Conservation (phyloP, 64 coral and sea anemone genomes). For the Actinia tenebrosa region DNA sequence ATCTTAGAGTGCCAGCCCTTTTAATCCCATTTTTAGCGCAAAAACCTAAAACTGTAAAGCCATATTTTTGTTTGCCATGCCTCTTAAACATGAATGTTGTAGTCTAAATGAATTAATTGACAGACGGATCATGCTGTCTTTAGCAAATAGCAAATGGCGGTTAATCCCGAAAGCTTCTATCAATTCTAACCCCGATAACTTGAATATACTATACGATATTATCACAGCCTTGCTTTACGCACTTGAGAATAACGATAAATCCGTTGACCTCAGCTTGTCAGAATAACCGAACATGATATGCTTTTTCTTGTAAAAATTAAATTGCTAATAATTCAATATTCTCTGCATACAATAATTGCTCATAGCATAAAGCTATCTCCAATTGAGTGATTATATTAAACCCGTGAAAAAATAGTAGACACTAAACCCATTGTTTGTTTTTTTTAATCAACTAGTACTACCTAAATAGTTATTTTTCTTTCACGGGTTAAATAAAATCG, state of each 20-base stretch:
- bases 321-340: neutral
- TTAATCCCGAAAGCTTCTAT: neutral
- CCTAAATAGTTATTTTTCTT: no score
- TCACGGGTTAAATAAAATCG: no score
- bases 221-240: neutral
- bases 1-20: no score
- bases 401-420: no score
- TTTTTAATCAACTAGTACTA: no score
- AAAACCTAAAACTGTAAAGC: no score
- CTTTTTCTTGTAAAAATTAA: neutral
- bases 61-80: no score
- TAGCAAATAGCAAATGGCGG: neutral
- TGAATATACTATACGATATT: neutral
- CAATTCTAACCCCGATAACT: neutral
- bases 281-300: neutral
- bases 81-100: no score
- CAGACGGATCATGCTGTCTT: neutral
- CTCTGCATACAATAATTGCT: neutral
- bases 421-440: no score
- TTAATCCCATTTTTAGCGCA: no score
- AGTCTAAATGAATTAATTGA: no score
- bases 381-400: neutral
- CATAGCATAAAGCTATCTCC: neutral
- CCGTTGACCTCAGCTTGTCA: neutral
- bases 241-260: neutral